A percentile compares a stretch with the other conserved stretches of the same genome.
Conservation (phyloP, 2,113 vertebrate species). For the Dasyprocta punctata region DNA sequence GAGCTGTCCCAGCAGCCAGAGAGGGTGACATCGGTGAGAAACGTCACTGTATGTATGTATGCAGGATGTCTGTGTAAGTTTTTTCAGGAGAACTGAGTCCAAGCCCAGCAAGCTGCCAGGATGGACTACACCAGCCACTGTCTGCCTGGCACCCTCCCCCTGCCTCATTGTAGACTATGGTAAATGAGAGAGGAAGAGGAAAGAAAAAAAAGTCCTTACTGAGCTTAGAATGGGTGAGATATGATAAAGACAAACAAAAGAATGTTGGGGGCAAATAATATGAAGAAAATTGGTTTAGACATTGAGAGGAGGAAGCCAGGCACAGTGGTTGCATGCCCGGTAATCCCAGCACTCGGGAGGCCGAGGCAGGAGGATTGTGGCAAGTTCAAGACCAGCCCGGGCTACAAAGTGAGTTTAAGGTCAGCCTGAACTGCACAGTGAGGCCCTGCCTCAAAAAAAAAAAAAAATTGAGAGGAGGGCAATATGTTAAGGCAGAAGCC, state of each 20-base stretch:
- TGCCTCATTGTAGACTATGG: not conserved
- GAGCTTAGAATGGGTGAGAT: not conserved
- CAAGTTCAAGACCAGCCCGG: too few relatives aligned
- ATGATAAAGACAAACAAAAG: not conserved
- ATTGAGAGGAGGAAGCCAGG: not conserved
- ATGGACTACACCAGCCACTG: not conserved
- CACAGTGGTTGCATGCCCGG: too few relatives aligned
- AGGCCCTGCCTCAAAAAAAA: too few relatives aligned
- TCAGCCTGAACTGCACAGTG: too few relatives aligned
- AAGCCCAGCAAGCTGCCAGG: not conserved
- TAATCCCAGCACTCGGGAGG: too few relatives aligned
- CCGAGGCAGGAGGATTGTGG: too few relatives aligned
- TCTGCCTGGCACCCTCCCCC: not conserved
- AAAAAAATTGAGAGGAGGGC: not conserved
- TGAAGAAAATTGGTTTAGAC: not conserved
- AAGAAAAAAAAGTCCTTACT: not conserved
- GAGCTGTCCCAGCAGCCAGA: not conserved
- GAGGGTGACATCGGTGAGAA: not conserved
- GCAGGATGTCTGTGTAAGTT: not conserved
- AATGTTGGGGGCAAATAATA: not conserved
- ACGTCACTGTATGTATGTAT: not conserved
- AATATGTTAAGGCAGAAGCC: not conserved
- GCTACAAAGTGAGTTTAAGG: too few relatives aligned
- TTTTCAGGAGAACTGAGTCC: not conserved
- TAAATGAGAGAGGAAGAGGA: not conserved